A percentile compares a stretch with the other conserved stretches of the same genome.
Evolutionary conservation across 1,140 invertebrate species (phyloP).

Genomic region (Lithobius niger): DNA sequence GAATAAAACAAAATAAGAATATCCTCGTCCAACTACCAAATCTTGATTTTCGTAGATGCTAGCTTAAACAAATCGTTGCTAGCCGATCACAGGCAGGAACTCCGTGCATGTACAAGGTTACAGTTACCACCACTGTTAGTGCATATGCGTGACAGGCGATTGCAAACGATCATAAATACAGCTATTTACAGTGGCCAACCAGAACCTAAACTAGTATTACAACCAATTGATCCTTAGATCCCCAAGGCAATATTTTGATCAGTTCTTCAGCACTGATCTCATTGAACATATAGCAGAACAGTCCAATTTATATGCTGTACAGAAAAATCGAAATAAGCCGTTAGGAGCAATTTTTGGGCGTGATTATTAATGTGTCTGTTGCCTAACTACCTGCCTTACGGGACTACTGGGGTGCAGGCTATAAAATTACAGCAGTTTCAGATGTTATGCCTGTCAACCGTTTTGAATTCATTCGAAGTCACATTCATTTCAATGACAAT

Average conservation of each 20-base stretch:
- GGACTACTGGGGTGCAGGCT: neutral
- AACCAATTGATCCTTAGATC: too few relatives aligned
- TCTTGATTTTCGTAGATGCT: too few relatives aligned
- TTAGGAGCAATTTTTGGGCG: neutral
- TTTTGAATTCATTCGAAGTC: neutral
- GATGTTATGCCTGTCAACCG: neutral
- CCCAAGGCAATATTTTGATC: neutral
- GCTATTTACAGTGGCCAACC: too few relatives aligned
- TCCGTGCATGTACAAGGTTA: too few relatives aligned
- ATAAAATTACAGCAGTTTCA: neutral
- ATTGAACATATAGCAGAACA: neutral
- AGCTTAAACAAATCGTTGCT: too few relatives aligned
- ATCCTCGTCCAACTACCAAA: too few relatives aligned
- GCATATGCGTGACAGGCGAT: too few relatives aligned
- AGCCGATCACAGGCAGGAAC: too few relatives aligned
- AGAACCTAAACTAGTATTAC: too few relatives aligned
- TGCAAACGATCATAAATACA: too few relatives aligned
- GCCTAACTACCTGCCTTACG: neutral
- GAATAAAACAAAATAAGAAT: too few relatives aligned
- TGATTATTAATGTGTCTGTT: neutral
- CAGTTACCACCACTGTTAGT: too few relatives aligned
- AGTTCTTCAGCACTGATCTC: neutral
- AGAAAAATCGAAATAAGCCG: neutral
- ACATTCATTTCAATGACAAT: neutral
- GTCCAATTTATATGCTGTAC: neutral